Evolutionary conservation across 2,113 vertebrate genomes (phyloP).

Genomic region (Notechis scutatus): DNA sequence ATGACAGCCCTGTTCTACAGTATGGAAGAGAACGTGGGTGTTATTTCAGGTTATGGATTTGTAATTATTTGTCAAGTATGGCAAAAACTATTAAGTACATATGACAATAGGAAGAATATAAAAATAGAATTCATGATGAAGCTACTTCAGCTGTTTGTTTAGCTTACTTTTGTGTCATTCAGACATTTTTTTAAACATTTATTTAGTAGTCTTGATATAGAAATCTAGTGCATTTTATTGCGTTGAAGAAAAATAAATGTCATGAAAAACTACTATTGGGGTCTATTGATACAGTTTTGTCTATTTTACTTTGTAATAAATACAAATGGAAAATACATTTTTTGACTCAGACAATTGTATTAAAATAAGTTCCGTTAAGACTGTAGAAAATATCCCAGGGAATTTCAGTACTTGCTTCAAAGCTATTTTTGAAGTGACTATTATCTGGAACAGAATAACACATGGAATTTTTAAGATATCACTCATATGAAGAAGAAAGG

Average conservation of each 20-base stretch:
- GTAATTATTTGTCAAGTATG: neutral
- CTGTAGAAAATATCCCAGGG: neutral
- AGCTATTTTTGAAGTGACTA: neutral
- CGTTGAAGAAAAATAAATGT: neutral
- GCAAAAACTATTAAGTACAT: neutral
- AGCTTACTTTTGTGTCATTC: neutral
- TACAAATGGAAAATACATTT: neutral
- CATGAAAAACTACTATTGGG: neutral
- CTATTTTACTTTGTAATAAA: neutral
- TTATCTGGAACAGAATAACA: neutral
- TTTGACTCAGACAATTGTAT: neutral
- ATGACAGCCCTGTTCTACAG: neutral
- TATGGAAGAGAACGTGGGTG: neutral
- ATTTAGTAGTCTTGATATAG: neutral
- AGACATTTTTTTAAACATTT: neutral
- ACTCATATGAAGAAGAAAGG: neutral
- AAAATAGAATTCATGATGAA: neutral
- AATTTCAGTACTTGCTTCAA: neutral
- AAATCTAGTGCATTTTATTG: neutral
- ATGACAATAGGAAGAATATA: neutral
- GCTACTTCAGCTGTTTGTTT: neutral
- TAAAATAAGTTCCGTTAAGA: neutral
- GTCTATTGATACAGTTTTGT: neutral
- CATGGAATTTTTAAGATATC: neutral
- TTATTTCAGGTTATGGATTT: neutral